phyloP scores from a whole-genome alignment of 2,888 invertebrate genomes.

The Diarsia rubi region DNA sequence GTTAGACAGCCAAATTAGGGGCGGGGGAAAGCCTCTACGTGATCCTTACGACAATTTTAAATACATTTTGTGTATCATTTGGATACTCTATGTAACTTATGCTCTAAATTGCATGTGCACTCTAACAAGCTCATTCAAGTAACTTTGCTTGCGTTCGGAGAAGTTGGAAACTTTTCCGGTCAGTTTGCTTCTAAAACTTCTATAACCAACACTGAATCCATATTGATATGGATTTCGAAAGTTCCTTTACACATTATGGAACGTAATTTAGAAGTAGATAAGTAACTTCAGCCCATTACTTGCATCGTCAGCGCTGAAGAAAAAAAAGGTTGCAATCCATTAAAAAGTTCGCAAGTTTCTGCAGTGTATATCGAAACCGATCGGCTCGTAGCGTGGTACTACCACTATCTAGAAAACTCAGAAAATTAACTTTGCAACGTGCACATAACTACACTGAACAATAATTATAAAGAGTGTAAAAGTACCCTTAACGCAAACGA shows the following conservation, averaged over 20 bases:
- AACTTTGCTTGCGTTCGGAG: constrained; percentile 15
- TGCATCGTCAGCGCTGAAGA: constrained; percentile 45
- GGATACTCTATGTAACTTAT: neutral
- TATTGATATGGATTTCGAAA: constrained; percentile 1
- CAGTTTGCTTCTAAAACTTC: neutral
- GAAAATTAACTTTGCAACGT: neutral
- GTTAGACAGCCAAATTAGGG: constrained; percentile 18
- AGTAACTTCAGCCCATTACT: constrained; percentile 31
- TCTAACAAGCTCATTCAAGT: constrained; percentile 12
- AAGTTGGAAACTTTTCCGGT: constrained; percentile 5
- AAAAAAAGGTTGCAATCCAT: constrained; percentile 59
- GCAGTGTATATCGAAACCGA: constrained; percentile 52
- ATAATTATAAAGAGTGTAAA: too few relatives aligned
- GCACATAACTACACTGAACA: neutral
- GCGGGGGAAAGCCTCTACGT: neutral
- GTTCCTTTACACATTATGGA: neutral
- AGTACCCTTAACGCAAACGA: too few relatives aligned
- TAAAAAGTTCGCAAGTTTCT: constrained; percentile 62
- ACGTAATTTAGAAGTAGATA: constrained; percentile 23
- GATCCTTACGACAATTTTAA: neutral
- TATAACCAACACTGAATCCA: neutral
- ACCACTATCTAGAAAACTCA: neutral
- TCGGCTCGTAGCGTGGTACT: constrained; percentile 11
- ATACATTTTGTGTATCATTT: neutral
- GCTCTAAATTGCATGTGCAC: neutral